Conservation (phyloP, 2,113 vertebrate genomes). For the Ammodytes marinus region DNA sequence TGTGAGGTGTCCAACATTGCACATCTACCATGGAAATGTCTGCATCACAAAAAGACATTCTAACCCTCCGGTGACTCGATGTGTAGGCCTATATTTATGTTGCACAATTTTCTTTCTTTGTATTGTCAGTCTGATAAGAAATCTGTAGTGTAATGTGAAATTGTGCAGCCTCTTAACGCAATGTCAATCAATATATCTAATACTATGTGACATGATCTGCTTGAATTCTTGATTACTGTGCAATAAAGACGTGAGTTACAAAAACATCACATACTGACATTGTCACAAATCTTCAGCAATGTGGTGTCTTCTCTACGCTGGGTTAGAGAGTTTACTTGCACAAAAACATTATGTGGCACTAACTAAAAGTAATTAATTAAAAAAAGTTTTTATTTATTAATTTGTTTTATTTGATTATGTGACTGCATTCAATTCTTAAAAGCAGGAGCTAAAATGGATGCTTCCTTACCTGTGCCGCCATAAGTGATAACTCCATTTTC, state of each 20-base stretch:
- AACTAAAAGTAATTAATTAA: background rate
- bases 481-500: conserved; percentile 77
- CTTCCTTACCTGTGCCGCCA: conserved; percentile 74
- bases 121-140: conserved; percentile 6
- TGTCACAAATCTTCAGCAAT: background rate
- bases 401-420: too few species aligned
- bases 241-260: background rate
- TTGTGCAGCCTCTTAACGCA: background rate
- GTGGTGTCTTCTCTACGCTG: background rate
- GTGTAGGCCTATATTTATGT: background rate
- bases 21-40: background rate
- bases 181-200: background rate
- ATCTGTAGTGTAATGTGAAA: background rate
- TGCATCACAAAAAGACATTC: conserved; percentile 7
- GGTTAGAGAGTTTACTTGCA: background rate
- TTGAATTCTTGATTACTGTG: background rate
- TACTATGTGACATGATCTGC: background rate
- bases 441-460: background rate
- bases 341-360: background rate
- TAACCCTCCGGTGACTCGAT: background rate
- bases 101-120: background rate
- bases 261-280: background rate
- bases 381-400: too few species aligned
- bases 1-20: conserved; percentile 4
- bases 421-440: background rate